A percentile compares a stretch with the other conserved stretches of the same genome.
These are phyloP conservation scores for Illadopsis cleaveri DNA, from an alignment of 2,113 vertebrate genomes.

Conservation along the genomic window DNA sequence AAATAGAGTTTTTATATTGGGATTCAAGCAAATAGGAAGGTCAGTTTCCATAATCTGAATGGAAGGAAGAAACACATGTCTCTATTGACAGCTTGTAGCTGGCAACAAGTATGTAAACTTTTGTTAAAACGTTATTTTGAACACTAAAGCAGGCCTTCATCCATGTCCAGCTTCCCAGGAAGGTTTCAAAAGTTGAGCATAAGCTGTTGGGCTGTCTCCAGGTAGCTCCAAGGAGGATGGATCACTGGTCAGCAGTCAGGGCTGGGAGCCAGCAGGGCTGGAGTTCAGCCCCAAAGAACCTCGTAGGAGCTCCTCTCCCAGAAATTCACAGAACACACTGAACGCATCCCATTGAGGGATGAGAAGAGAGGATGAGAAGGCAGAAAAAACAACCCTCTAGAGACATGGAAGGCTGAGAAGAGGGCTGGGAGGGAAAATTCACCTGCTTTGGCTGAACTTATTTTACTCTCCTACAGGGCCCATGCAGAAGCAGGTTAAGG, in stretches of 20 bases:
- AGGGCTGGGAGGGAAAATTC: not conserved
- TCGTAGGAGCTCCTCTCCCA: not conserved
- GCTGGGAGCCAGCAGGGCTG: not conserved
- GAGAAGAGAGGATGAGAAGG: not conserved
- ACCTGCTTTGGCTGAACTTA: not conserved
- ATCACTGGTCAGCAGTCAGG: not conserved
- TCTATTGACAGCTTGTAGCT: not conserved
- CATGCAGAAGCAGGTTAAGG: not conserved
- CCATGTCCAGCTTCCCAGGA: not conserved
- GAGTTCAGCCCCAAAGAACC: not conserved
- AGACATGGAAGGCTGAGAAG: not conserved
- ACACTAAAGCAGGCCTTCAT: not conserved
- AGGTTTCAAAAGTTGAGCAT: not conserved
- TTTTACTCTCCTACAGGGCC: not conserved
- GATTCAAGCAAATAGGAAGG: not conserved
- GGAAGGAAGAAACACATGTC: not conserved
- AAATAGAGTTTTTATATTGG: not conserved
- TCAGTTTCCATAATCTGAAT: not conserved
- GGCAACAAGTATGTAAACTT: not conserved
- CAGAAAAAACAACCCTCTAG: not conserved
- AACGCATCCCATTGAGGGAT: not conserved
- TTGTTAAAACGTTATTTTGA: not conserved
- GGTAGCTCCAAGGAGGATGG: not conserved
- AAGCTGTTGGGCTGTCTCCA: not conserved
- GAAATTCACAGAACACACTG: not conserved